Conservation (phyloP, 2,888 invertebrate species). For the Cheilosia vulpina region DNA sequence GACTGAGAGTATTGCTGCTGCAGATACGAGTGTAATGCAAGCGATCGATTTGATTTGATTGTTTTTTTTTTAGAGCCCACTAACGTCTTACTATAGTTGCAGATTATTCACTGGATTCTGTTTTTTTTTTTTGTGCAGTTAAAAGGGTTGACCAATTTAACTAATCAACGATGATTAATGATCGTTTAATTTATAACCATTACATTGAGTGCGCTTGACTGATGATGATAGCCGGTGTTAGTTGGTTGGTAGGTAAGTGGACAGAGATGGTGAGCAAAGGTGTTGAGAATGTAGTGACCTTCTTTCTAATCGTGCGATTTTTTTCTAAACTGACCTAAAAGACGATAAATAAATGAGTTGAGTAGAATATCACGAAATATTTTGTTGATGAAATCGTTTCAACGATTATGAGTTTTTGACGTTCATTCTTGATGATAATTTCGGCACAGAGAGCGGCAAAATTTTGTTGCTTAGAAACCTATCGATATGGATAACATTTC, state of each 20-base stretch:
- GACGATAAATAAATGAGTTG: background rate
- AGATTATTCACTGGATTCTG: background rate
- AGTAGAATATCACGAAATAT: background rate
- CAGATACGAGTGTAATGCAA: background rate
- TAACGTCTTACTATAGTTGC: background rate
- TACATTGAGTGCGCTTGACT: conserved; percentile 29
- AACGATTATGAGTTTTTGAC: background rate
- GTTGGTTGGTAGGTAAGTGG: background rate
- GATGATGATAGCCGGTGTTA: background rate
- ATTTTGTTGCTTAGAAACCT: no score
- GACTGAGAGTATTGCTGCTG: background rate
- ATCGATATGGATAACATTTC: no score
- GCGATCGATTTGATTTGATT: conserved; percentile 19
- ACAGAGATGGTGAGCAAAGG: background rate
- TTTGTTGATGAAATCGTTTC: background rate
- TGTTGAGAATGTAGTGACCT: conserved; percentile 21
- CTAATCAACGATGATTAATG: conserved; percentile 66
- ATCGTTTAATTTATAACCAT: conserved; percentile 54
- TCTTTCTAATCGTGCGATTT: background rate
- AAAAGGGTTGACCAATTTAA: conserved; percentile 51
- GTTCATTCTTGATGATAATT: no score
- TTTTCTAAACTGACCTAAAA: background rate
- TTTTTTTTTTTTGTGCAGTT: background rate
- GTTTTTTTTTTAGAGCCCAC: background rate
- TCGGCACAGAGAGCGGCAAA: no score